phyloP scores from a whole-genome alignment of 2,113 vertebrate species.

The Oceanodroma tethys region DNA sequence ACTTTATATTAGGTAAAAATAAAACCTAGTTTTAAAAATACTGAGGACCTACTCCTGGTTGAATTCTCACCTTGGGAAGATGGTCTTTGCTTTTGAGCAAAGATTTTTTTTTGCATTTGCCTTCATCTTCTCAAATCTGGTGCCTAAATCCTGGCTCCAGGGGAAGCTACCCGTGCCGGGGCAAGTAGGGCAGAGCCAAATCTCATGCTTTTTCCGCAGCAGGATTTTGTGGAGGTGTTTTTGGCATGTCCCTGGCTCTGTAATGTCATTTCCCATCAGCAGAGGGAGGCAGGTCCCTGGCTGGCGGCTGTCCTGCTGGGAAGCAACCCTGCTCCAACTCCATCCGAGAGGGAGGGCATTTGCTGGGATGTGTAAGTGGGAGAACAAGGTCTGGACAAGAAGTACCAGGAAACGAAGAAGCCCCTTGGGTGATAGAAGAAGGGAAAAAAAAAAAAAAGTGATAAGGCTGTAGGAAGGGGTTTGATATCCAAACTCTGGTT shows the following conservation, averaged over 20 bases:
- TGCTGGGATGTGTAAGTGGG: not conserved
- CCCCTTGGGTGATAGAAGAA: not conserved
- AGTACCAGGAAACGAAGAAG: not conserved
- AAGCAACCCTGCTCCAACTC: not conserved
- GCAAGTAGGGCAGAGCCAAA: not conserved
- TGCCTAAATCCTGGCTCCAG: not conserved
- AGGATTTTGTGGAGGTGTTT: rapidly evolving
- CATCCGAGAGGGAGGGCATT: not conserved
- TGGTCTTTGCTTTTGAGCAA: not conserved
- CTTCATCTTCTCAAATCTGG: not conserved
- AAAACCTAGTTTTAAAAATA: slow-evolving; percentile 19
- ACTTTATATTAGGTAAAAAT: not conserved
- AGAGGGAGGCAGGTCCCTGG: slow-evolving; percentile 14
- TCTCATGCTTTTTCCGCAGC: rapidly evolving
- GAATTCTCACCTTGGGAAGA: not conserved
- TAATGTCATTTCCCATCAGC: not conserved
- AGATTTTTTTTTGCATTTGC: not conserved
- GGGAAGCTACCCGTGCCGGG: rapidly evolving
- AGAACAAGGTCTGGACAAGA: not conserved
- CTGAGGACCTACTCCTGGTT: not conserved
- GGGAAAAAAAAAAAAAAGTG: rapidly evolving
- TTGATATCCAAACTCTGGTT: not conserved
- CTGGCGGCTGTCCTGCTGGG: not conserved
- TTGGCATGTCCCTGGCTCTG: not conserved
- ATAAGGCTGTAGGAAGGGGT: not conserved